Conservation (phyloP, 2,797 vertebrate species). For the Brotogeris chrysoptera region DNA sequence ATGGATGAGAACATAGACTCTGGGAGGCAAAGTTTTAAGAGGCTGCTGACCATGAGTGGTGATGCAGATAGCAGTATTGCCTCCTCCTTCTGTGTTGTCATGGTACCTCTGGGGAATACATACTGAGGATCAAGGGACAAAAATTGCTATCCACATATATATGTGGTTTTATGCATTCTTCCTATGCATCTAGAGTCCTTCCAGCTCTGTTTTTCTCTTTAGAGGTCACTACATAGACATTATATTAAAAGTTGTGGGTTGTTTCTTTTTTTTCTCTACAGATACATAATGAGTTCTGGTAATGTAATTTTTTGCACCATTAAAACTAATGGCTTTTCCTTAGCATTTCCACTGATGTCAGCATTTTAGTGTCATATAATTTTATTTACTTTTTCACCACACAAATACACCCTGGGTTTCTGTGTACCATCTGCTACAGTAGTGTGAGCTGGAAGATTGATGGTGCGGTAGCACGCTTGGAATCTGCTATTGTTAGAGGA, state of each 20-base stretch:
- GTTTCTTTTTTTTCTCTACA: not conserved
- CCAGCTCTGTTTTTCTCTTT: not conserved
- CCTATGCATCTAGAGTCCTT: not conserved
- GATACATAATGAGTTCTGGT: not conserved
- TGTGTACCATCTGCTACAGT: not conserved
- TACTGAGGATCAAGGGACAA: not conserved
- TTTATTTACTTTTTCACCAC: slow-evolving; percentile 13
- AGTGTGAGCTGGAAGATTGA: not conserved
- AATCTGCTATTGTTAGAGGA: not conserved
- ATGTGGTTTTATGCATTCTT: not conserved
- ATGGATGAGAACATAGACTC: not conserved
- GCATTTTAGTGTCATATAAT: not conserved
- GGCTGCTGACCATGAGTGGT: not conserved
- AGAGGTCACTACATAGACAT: not conserved
- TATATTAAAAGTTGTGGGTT: not conserved
- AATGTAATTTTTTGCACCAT: not conserved
- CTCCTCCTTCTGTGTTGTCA: not conserved
- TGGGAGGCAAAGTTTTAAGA: not conserved
- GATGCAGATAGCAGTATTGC: not conserved
- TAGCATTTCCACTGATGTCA: not conserved
- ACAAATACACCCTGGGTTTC: not conserved
- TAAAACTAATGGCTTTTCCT: not conserved
- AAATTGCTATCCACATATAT: not conserved
- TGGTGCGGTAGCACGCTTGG: not conserved
- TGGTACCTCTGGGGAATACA: not conserved